Evolutionary conservation across 1,140 invertebrate genomes (phyloP).

Genomic region (Drosophila navojoa): DNA sequence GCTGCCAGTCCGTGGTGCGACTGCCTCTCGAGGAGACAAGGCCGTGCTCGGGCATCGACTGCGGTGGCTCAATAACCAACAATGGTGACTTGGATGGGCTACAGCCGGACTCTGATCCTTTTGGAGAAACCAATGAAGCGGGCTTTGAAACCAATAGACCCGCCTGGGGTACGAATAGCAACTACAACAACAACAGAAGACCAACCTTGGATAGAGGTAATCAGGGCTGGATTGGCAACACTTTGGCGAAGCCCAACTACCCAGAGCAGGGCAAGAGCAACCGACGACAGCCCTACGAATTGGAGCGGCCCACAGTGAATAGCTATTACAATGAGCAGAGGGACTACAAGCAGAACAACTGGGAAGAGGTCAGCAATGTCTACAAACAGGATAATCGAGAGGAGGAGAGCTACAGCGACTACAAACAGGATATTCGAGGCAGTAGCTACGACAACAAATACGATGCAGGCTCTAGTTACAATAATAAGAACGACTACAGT

Average conservation of each 20-base stretch:
- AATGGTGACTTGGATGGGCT: constrained; percentile 52
- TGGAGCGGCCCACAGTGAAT: constrained; percentile 23
- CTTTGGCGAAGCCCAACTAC: constrained; percentile 17
- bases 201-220: background rate
- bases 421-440: constrained; percentile 1
- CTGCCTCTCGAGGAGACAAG: constrained; percentile 60
- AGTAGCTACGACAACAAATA: background rate
- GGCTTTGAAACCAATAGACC: constrained; percentile 1
- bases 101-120: constrained; percentile 26
- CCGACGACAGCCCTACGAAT: constrained; percentile 13
- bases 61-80: constrained; percentile 64
- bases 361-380: background rate
- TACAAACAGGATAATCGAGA: constrained; percentile 17
- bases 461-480: background rate
- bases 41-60: constrained; percentile 58
- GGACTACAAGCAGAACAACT: constrained; percentile 17
- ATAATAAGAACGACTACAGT: constrained; percentile 2
- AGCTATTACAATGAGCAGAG: constrained; percentile 48
- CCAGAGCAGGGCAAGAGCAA: background rate
- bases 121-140: constrained; percentile 41
- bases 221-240: constrained; percentile 45
- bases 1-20: constrained; percentile 50
- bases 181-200: constrained; percentile 23
- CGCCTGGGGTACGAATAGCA: constrained; percentile 12
- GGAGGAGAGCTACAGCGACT: background rate